A percentile compares a stretch with the other conserved stretches of the same genome.
These are phyloP conservation scores for Chesias legatella DNA, from an alignment of 2,888 invertebrate genomes.

Conservation along the genomic window DNA sequence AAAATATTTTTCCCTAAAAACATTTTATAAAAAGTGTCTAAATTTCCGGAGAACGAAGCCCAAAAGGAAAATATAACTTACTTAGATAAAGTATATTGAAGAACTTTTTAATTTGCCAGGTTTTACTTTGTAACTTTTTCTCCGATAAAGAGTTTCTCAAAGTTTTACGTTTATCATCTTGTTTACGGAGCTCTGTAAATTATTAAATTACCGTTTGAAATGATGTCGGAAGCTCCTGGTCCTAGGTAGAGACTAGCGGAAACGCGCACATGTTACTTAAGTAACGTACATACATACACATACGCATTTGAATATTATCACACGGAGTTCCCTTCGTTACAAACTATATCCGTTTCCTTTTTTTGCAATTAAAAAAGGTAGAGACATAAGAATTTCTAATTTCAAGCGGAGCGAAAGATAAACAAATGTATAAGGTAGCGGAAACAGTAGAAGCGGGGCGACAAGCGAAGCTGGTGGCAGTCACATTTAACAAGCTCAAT, in stretches of 20 bases:
- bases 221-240: too few relatives aligned
- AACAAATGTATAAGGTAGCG: slow-evolving; percentile 47
- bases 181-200: too few relatives aligned
- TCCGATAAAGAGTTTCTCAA: not conserved
- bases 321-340: slow-evolving; percentile 42
- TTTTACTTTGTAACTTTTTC: not conserved
- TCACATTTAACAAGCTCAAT: too few relatives aligned
- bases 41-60: not conserved
- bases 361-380: slow-evolving; percentile 63
- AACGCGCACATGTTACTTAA: too few relatives aligned
- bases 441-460: too few relatives aligned
- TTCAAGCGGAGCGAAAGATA: slow-evolving; percentile 61
- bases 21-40: not conserved
- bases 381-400: slow-evolving; percentile 74
- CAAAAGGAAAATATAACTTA: not conserved
- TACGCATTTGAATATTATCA: slow-evolving; percentile 39
- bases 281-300: too few relatives aligned
- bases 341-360: slow-evolving; percentile 57
- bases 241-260: too few relatives aligned
- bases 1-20: not conserved
- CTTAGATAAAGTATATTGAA: not conserved
- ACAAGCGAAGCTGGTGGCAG: slow-evolving; percentile 36
- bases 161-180: too few relatives aligned
- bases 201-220: too few relatives aligned
- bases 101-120: slow-evolving; percentile 1